Conservation (phyloP, 2,113 vertebrate species). For the Xenus cinereus region DNA sequence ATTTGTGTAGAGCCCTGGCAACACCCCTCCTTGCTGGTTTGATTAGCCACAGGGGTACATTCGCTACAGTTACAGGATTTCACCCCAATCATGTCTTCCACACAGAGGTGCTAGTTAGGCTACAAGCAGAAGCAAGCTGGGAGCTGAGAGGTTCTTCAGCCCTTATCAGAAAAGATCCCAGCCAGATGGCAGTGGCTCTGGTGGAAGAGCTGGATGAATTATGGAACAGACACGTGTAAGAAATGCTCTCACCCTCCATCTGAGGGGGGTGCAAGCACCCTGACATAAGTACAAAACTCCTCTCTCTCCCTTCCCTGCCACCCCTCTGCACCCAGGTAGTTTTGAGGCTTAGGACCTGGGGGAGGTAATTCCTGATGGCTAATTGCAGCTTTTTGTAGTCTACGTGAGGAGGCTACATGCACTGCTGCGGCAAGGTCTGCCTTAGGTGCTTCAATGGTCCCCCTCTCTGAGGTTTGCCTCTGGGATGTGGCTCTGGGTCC, state of each 20-base stretch:
- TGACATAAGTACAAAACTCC: neutral
- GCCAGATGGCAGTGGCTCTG: neutral
- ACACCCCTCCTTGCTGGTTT: constrained; percentile 4
- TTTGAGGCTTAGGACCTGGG: neutral
- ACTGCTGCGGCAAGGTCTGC: neutral
- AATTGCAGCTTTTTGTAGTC: neutral
- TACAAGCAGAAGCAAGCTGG: neutral
- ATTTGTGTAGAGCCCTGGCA: constrained; percentile 11
- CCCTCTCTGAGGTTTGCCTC: neutral
- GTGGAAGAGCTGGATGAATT: neutral
- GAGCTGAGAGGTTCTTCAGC: constrained; percentile 6
- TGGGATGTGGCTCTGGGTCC: neutral
- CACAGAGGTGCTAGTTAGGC: constrained; percentile 35
- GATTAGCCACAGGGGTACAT: constrained; percentile 13
- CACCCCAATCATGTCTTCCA: constrained; percentile 34
- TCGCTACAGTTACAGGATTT: neutral
- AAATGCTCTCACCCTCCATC: neutral
- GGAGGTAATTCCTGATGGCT: neutral
- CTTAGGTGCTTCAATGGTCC: neutral
- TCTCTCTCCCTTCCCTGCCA: neutral
- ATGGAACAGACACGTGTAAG: neutral
- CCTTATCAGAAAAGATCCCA: neutral
- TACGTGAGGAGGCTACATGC: accelerated
- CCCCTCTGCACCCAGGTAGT: neutral
- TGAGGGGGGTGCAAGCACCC: neutral